Evolutionary conservation across 2,797 vertebrate species (phyloP).

Genomic region (Gallinago stenura): DNA sequence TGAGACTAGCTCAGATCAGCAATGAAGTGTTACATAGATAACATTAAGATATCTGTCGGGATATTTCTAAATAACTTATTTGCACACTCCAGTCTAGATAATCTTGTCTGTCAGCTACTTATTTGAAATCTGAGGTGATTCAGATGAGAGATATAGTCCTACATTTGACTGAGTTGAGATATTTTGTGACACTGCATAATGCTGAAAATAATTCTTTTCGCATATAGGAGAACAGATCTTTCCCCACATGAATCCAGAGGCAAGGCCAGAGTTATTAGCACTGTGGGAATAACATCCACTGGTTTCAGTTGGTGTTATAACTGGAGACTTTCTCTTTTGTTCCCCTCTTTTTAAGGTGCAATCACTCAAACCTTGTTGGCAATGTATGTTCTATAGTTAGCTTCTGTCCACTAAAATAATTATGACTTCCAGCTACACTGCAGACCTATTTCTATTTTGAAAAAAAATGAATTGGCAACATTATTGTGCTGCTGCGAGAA

Average conservation of each 20-base stretch:
- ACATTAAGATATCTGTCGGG: background rate
- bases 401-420: constrained; percentile 37
- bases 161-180: background rate
- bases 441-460: constrained; percentile 31
- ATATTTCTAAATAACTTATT: background rate
- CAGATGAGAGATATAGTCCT: background rate
- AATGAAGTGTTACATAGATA: background rate
- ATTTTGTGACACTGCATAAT: background rate
- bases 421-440: background rate
- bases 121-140: background rate
- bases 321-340: background rate
- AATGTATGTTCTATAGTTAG: background rate
- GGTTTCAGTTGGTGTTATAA: background rate
- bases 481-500: background rate
- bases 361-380: background rate
- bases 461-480: constrained; percentile 16
- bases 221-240: background rate
- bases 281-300: background rate
- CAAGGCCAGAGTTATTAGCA: background rate
- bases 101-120: background rate
- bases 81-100: background rate
- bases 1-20: background rate
- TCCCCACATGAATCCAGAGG: background rate
- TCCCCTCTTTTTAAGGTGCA: background rate
- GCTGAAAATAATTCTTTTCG: background rate